These are phyloP conservation scores for Drosophila helvetica DNA, from an alignment of 2,888 invertebrate species.

Conservation along the genomic window DNA sequence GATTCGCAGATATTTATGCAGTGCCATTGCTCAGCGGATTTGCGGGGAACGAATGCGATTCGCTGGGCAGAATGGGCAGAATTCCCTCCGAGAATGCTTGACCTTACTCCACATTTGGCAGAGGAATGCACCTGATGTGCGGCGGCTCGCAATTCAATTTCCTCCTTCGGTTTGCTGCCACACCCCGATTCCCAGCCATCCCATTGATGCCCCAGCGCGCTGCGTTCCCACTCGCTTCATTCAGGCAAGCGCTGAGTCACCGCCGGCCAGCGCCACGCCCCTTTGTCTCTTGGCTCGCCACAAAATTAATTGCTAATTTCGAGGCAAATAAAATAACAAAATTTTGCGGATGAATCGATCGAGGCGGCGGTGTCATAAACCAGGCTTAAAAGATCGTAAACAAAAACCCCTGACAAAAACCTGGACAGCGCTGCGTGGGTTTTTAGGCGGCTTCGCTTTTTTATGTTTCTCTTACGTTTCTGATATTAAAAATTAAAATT, in stretches of 20 bases:
- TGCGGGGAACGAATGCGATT: background rate
- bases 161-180: background rate
- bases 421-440: constrained; percentile 37
- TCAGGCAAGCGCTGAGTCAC: constrained; percentile 4
- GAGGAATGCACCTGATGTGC: background rate
- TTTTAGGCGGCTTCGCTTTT: constrained; percentile 33
- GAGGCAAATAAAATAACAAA: constrained; percentile 42
- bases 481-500: constrained; percentile 56
- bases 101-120: constrained; percentile 5
- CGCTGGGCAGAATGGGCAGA: too few species aligned
- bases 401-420: constrained; percentile 39
- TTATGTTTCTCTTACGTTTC: constrained; percentile 36
- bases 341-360: constrained; percentile 56
- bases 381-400: constrained; percentile 71
- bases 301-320: constrained; percentile 74
- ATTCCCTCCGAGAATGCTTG: background rate
- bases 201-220: background rate
- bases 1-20: constrained; percentile 28
- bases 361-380: constrained; percentile 69
- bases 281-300: constrained; percentile 13
- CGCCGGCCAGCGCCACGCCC: constrained; percentile 47
- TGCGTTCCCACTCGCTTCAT: background rate
- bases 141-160: background rate
- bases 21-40: constrained; percentile 6
- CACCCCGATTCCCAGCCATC: background rate